Percentiles rank a stretch among this genome's conserved stretches.
These are phyloP conservation scores for Caenorhabditis inopinata DNA, from an alignment of 1,140 invertebrate species.

Conservation along the genomic window DNA sequence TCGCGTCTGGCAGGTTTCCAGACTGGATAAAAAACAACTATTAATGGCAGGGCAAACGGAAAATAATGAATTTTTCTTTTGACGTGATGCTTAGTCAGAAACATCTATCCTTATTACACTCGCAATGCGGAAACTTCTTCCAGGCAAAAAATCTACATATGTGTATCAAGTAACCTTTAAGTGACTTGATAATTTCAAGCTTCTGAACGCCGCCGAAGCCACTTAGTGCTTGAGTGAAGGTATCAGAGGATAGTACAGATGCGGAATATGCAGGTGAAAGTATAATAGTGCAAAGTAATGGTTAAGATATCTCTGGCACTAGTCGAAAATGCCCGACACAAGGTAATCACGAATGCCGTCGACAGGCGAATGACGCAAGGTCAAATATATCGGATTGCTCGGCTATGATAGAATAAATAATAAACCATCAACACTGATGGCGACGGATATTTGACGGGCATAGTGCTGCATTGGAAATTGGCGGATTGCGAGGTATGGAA, in stretches of 20 bases:
- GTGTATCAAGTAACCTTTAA: too few relatives aligned
- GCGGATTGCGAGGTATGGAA: background rate
- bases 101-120: too few relatives aligned
- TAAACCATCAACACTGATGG: background rate
- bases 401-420: slow-evolving; percentile 22
- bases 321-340: background rate
- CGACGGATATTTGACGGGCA: background rate
- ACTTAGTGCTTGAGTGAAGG: background rate
- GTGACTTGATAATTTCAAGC: background rate
- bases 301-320: slow-evolving; percentile 7
- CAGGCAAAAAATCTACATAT: too few relatives aligned
- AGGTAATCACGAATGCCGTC: slow-evolving; percentile 9
- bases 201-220: background rate
- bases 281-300: slow-evolving; percentile 16
- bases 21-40: too few relatives aligned
- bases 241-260: background rate
- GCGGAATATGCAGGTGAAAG: background rate
- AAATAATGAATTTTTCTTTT: too few relatives aligned
- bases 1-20: too few relatives aligned
- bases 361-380: background rate
- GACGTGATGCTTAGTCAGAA: too few relatives aligned
- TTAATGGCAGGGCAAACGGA: too few relatives aligned
- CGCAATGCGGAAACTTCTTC: too few relatives aligned
- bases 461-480: background rate
- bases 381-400: slow-evolving; percentile 28